Base-by-base conservation (phyloP, 1,140 invertebrate genomes). In the Bilobella aurantiaca region DNA sequence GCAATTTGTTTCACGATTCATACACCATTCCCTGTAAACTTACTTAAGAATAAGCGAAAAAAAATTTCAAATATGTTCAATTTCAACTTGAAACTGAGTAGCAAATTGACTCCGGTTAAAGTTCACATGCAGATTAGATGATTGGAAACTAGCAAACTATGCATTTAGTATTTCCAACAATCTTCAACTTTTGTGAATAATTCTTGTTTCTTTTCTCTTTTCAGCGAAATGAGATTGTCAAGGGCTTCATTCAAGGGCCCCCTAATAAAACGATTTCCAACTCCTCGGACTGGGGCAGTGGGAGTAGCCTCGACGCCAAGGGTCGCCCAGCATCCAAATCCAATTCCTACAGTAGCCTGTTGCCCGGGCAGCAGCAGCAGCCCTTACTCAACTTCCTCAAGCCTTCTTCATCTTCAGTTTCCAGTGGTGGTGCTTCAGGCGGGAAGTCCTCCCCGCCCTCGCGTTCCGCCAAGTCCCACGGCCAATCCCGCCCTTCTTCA, bases 191-290 rank as follows among this genome's bases (percentile, higher is more conserved):
- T n/a, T n/a, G n/a, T n/a, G 23, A 60, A 56, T 3, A 21, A 37
- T 66, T 63, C 46, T 31, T n/a, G 60, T 53, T 31, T 49, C n/a
- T 58, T 58, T 62, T 57, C 25, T 66, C 23, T 49, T 53, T 67
- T 25, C 30, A 69, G 70, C 37, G 61, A 32, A 59, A 59, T 27
- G 70, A 72, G 49, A 69, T 72, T 56, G 53, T 58, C 32, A 69
- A 63, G 46, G 31, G 31, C 14, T 72, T 32, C 37, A 66, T 69
- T 31, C 65, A 69, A 62, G 67, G 62, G 21, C 70, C 70, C 28
- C 70, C 70, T 28, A 72, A 72, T 56, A 69, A 63, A 66, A 72
- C 67, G 21, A 65, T 72, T 46, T 69, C 49, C 21, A 66, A 71
- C 58, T 47, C 62, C 29, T 56, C 49, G 46, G 70, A 68, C 37